Evolutionary conservation across 2,888 invertebrate species (phyloP).

Genomic region (Orthosia cruda): DNA sequence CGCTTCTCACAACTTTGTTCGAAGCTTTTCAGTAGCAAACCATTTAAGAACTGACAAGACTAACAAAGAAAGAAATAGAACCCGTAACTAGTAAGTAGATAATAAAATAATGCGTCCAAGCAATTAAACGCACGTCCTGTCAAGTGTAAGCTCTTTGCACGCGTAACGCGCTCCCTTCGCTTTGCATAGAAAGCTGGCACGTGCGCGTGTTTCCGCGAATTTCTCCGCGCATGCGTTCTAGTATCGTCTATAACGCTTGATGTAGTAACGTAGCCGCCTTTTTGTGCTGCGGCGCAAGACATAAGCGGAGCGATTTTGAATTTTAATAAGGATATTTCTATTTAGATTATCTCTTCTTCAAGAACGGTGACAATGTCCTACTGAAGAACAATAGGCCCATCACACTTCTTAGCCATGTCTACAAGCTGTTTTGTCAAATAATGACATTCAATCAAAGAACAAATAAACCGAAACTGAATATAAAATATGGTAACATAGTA

Average conservation of each 20-base stretch:
- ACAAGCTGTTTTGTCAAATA: too few species aligned
- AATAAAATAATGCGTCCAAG: background rate
- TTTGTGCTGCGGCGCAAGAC: slow-evolving; percentile 1
- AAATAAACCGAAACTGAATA: too few species aligned
- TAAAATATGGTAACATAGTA: too few species aligned
- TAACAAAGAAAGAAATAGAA: background rate
- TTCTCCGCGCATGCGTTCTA: slow-evolving; percentile 59
- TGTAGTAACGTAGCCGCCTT: slow-evolving; percentile 7
- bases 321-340: too few species aligned
- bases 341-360: too few species aligned
- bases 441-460: too few species aligned
- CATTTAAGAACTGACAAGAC: background rate
- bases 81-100: background rate
- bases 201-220: slow-evolving; percentile 37
- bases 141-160: slow-evolving; percentile 39
- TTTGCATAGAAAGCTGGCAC: slow-evolving; percentile 60
- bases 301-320: slow-evolving; percentile 35
- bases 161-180: slow-evolving; percentile 46
- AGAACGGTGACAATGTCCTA: too few species aligned
- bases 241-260: slow-evolving; percentile 10
- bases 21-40: background rate
- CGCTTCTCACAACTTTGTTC: background rate
- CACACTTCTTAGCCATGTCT: too few species aligned
- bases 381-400: too few species aligned
- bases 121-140: slow-evolving; percentile 8